Conservation (phyloP, 2,797 vertebrate genomes). For the Denticeps clupeoides region DNA sequence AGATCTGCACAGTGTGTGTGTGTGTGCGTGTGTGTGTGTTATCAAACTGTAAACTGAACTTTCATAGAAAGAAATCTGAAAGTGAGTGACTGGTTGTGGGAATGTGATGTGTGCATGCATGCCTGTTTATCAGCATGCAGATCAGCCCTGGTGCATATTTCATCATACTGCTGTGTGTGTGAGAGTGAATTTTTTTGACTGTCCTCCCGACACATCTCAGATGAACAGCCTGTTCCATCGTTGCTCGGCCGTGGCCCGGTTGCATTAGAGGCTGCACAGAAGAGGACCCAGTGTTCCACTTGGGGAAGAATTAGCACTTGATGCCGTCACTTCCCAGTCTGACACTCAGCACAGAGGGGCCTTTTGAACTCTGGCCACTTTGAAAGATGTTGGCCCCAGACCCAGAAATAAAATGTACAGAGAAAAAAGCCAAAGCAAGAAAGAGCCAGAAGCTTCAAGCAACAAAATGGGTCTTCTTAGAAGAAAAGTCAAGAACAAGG, state of each 20-base stretch:
- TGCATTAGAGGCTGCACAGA: background rate
- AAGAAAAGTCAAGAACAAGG: no score
- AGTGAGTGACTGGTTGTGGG: no score
- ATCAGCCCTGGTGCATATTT: no score
- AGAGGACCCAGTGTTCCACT: background rate
- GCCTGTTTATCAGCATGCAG: no score
- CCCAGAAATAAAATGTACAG: background rate
- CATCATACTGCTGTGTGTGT: no score
- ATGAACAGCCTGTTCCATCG: background rate
- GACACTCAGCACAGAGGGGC: background rate
- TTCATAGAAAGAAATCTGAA: no score
- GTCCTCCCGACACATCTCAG: background rate
- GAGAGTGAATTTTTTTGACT: no score
- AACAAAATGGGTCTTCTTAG: no score
- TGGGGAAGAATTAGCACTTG: background rate
- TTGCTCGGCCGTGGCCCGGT: background rate
- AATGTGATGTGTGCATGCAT: no score
- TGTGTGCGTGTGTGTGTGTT: background rate
- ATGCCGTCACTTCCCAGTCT: conserved; percentile 6
- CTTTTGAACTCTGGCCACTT: background rate
- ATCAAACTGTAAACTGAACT: no score
- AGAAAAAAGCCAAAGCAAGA: no score
- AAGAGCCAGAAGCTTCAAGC: no score
- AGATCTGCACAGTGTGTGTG: background rate
- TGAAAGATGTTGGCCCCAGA: background rate